Conservation (phyloP, 2,113 vertebrate species). For the Neodon shergylaensis region DNA sequence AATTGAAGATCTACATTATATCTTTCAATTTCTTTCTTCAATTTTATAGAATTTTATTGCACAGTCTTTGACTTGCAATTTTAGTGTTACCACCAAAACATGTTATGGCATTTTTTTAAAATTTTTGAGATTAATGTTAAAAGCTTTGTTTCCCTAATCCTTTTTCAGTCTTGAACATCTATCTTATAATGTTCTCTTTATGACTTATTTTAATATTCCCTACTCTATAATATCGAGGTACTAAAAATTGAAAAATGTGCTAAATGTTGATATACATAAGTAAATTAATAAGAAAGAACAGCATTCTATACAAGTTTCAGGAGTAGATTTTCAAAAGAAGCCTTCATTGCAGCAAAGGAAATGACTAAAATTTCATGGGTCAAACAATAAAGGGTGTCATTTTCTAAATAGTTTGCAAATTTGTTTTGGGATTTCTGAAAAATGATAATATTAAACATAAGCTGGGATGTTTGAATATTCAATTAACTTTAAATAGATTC, state of each 20-base stretch:
- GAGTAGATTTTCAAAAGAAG: slow-evolving; percentile 50
- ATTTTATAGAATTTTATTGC: neutral
- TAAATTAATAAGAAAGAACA: slow-evolving; percentile 45
- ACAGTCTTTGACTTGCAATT: neutral
- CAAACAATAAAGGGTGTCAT: slow-evolving; percentile 60
- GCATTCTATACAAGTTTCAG: slow-evolving; percentile 32
- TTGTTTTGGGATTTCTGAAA: slow-evolving; percentile 68
- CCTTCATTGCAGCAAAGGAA: slow-evolving; percentile 53
- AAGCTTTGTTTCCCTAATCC: neutral
- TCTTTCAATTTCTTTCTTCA: neutral
- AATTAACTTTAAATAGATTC: slow-evolving; percentile 73
- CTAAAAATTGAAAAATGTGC: slow-evolving; percentile 1
- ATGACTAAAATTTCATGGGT: slow-evolving; percentile 46
- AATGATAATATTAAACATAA: slow-evolving; percentile 71
- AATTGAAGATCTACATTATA: no score
- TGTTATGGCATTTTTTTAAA: neutral
- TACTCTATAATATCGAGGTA: neutral
- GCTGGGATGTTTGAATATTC: slow-evolving; percentile 69
- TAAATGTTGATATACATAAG: neutral
- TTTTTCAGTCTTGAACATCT: neutral
- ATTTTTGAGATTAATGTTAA: no score
- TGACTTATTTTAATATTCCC: neutral
- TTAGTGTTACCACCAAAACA: neutral
- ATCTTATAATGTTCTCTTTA: neutral
- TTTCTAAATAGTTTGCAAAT: slow-evolving; percentile 58